These are phyloP conservation scores for Phrynocephalus guinanensis DNA, from an alignment of 2,797 vertebrate genomes.

Conservation along the genomic window DNA sequence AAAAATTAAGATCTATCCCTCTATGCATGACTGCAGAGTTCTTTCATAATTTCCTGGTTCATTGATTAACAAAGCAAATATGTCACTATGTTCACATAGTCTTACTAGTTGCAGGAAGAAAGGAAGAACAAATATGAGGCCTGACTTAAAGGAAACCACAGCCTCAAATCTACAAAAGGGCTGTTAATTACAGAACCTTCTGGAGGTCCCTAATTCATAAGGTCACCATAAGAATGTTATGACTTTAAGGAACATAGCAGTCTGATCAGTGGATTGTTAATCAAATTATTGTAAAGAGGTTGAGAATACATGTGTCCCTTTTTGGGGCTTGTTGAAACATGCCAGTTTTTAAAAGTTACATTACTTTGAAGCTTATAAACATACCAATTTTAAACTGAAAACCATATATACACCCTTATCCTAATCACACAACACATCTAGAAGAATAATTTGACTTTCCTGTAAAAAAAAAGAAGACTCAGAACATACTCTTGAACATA, in stretches of 20 bases:
- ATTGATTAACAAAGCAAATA: not conserved
- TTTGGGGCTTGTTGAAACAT: not conserved
- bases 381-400: not conserved
- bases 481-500: not conserved
- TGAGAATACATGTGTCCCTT: not conserved
- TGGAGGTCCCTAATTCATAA: not conserved
- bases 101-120: not conserved
- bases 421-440: not conserved
- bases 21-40: not conserved
- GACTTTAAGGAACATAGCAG: no score
- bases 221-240: no score
- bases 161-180: no score
- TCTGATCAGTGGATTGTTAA: no score
- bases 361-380: not conserved
- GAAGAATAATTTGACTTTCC: not conserved
- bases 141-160: no score
- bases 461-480: no score
- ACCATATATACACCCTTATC: not conserved
- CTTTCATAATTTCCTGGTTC: not conserved
- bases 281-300: not conserved
- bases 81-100: not conserved
- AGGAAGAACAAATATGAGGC: no score
- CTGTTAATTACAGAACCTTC: no score
- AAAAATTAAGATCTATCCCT: not conserved
- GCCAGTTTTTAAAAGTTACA: not conserved